Percentiles rank a stretch among this genome's conserved stretches.
phyloP scores from a whole-genome alignment of 2,113 vertebrate species.

The Gadus macrocephalus region DNA sequence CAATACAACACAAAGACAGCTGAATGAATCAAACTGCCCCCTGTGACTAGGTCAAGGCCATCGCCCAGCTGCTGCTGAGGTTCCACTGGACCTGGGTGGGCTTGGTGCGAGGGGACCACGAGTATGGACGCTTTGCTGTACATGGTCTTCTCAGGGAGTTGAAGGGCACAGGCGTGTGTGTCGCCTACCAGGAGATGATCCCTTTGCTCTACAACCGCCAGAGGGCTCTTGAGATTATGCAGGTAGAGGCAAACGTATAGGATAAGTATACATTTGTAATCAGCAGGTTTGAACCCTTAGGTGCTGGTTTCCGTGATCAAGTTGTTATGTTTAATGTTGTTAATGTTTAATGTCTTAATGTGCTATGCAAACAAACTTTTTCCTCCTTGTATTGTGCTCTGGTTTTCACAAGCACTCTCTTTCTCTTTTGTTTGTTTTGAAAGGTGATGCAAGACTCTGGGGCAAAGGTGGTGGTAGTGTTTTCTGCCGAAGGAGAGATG shows the following conservation, averaged over 20 bases:
- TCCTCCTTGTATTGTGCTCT: background rate
- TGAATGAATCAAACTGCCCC: constrained; percentile 19
- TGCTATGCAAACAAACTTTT: background rate
- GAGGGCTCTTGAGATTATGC: constrained; percentile 64
- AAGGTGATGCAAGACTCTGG: constrained; percentile 66
- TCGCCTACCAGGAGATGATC: constrained; percentile 72
- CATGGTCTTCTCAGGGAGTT: constrained; percentile 66
- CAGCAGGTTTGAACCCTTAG: too few species aligned
- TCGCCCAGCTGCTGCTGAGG: constrained; percentile 64
- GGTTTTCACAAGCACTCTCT: background rate
- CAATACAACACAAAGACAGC: too few species aligned
- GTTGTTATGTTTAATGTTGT: too few species aligned
- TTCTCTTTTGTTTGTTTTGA: background rate
- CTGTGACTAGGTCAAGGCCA: constrained; percentile 67
- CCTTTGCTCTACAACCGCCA: constrained; percentile 61
- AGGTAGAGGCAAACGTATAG: constrained; percentile 29
- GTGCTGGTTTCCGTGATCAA: too few species aligned
- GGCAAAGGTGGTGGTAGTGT: constrained; percentile 69
- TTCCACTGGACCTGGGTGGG: constrained; percentile 75
- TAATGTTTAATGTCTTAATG: background rate
- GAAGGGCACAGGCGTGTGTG: constrained; percentile 57
- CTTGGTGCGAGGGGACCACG: constrained; percentile 66
- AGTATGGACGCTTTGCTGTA: constrained; percentile 68
- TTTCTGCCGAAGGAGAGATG: constrained; percentile 71
- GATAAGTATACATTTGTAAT: too few species aligned